A percentile compares a stretch with the other conserved stretches of the same genome.
phyloP scores from a whole-genome alignment of 2,888 invertebrate genomes.

The Lochmaea capreae region DNA sequence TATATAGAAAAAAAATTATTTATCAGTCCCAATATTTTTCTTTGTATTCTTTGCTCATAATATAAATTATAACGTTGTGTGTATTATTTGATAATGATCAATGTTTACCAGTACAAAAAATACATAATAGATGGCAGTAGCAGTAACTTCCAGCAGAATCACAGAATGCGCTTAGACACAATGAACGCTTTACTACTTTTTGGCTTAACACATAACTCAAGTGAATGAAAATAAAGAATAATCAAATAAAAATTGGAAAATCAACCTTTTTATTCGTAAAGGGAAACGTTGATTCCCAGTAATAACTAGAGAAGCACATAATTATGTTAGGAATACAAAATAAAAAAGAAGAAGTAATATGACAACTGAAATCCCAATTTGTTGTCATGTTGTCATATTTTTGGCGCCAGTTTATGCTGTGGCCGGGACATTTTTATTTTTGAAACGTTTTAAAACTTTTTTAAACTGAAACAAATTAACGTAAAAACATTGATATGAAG shows the following conservation, averaged over 20 bases:
- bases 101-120: neutral
- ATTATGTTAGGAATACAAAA: neutral
- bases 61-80: too few relatives aligned
- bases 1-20: too few relatives aligned
- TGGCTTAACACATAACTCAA: too few relatives aligned
- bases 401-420: conserved; percentile 24
- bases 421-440: neutral
- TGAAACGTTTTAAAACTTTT: neutral
- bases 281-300: neutral
- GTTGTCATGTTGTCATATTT: conserved; percentile 22
- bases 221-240: neutral
- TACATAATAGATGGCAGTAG: neutral
- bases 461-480: neutral
- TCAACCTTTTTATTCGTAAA: neutral
- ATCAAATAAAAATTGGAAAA: neutral
- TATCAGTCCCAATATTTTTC: too few relatives aligned
- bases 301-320: neutral
- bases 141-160: too few relatives aligned
- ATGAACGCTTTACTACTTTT: too few relatives aligned
- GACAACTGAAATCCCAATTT: neutral
- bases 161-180: too few relatives aligned
- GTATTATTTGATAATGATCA: too few relatives aligned
- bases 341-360: neutral
- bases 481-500: conserved; percentile 73
- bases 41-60: too few relatives aligned